phyloP scores from a whole-genome alignment of 1,140 invertebrate species.

The Zaprionus ghesquierei region DNA sequence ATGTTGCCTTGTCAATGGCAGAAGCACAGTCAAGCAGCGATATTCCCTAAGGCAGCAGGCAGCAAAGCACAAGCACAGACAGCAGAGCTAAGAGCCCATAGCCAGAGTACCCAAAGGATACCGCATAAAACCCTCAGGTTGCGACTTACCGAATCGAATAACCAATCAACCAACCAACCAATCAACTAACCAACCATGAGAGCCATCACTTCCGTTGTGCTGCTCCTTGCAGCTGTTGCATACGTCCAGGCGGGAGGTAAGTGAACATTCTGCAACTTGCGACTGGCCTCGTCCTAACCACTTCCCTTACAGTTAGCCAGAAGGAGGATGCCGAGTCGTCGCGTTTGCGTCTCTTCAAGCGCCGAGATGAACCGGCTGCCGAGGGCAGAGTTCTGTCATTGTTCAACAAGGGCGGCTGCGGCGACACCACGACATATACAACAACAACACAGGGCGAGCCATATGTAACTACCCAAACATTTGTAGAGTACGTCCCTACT shows the following conservation, averaged over 20 bases:
- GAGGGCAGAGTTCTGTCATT: slow-evolving; percentile 43
- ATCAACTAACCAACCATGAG: slow-evolving; percentile 44
- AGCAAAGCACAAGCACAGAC: slow-evolving; percentile 25
- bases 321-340: not conserved
- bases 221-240: slow-evolving; percentile 44
- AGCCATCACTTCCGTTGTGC: slow-evolving; percentile 35
- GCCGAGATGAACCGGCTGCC: not conserved
- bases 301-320: slow-evolving; percentile 31
- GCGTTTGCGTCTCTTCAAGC: slow-evolving; percentile 33
- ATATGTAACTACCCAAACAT: too few species aligned
- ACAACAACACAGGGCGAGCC: not conserved
- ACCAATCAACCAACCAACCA: not conserved
- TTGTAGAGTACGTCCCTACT: not conserved
- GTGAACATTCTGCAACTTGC: slow-evolving; percentile 2
- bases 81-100: slow-evolving; percentile 5
- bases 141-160: not conserved
- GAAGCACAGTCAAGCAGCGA: slow-evolving; percentile 61
- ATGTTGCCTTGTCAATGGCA: slow-evolving; percentile 43
- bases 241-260: slow-evolving; percentile 54
- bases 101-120: not conserved
- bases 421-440: not conserved
- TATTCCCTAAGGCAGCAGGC: slow-evolving; percentile 53
- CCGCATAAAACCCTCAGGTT: not conserved
- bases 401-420: slow-evolving; percentile 33
- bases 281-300: too few species aligned